phyloP scores from a whole-genome alignment of 2,113 vertebrate genomes.

The Syrmaticus mikado region DNA sequence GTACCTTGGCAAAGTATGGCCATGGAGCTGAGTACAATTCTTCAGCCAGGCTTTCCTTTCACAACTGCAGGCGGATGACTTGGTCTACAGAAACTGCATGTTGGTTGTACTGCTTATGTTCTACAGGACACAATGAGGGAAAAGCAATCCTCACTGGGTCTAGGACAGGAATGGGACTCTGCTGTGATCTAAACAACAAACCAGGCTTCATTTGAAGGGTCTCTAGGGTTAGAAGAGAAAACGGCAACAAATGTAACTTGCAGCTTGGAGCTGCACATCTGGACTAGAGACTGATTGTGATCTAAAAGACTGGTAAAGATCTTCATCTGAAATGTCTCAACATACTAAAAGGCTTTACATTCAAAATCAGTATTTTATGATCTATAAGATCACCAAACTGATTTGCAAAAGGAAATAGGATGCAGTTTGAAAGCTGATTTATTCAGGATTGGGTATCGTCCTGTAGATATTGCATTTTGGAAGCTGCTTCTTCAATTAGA shows the following conservation, averaged over 20 bases:
- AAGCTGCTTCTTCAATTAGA: neutral
- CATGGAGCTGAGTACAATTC: neutral
- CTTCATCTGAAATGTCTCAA: neutral
- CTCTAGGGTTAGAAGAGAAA: neutral
- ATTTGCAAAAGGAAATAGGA: neutral
- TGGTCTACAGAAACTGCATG: neutral
- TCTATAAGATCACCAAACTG: neutral
- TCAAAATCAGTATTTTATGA: neutral
- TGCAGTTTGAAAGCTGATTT: neutral
- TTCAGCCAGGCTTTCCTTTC: neutral
- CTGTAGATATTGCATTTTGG: neutral
- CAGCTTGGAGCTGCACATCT: neutral
- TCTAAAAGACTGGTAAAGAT: neutral
- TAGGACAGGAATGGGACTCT: neutral
- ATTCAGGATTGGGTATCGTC: neutral
- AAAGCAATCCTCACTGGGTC: neutral
- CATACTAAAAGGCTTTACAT: neutral
- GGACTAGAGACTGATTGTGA: neutral
- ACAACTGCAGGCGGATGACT: neutral
- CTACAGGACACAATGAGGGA: neutral
- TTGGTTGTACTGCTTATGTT: neutral
- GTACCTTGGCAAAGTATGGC: neutral
- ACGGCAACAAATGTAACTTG: neutral
- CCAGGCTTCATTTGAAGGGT: neutral
- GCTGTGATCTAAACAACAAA: neutral